Base-by-base conservation (phyloP, 2,888 invertebrate species). In the Caenorhabditis japonica region DNA sequence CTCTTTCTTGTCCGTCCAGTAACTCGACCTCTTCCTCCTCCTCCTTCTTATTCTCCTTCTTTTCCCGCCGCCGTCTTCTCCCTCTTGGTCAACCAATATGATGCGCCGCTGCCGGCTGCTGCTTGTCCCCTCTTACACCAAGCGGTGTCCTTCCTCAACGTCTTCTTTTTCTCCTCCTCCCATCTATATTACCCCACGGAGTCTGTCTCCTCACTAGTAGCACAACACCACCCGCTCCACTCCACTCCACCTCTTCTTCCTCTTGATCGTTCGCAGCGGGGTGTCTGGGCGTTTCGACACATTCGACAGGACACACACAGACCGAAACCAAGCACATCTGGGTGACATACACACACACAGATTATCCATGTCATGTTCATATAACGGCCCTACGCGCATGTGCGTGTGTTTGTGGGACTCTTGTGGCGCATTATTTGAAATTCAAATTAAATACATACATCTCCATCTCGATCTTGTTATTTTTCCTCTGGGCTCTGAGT, bases 351-450 rank as follows among this genome's bases (percentile, higher is more conserved):
- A 53, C 43, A 44, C 53, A 27, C 47, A 46, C 52, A 70, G 70
- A 70, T 70, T 70, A 70, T 70, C 70, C 70, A 70, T 70, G 70
- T 70, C 56, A 69, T 60, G 52, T 53, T 69, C 53, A 60, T 53
- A 53, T 43, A 44, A 51, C 51, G 43, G 49, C 49, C 51, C 47
- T n/a, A 5, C n/a, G 25, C 36, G 39, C 51, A 33, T 43, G 43
- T 55, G 55, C 27, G 34, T 56, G n/a, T 43, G 33, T 23, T 23
- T 52, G 21, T 36, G 38, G 21, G 38, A 47, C 23, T 46, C 34
- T 12, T 17, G 36, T 21, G 25, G 8, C 8, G 25, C 17, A 38
- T 27, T 38, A 58, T 58, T 58, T 47, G 49, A 59, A 59, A 59
- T 59, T 36, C 59, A 59, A 59, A 59, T 59, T 53, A 46, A 53